Evolutionary conservation across 2,797 vertebrate species (phyloP).

Genomic region (Catharus ustulatus): DNA sequence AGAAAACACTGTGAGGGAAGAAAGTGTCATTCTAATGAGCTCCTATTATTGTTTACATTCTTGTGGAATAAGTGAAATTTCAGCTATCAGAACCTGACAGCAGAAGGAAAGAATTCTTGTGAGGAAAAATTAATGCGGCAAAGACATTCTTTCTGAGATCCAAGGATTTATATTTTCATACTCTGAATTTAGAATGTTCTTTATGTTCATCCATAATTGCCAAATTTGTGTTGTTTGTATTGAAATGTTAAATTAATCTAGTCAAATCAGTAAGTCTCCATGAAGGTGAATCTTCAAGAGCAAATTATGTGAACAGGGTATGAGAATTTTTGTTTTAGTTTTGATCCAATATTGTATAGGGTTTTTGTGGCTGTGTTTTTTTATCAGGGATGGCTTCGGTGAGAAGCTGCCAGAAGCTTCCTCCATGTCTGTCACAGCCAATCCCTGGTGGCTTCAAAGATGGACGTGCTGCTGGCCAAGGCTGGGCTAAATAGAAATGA

Average conservation of each 20-base stretch:
- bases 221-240: neutral
- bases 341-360: neutral
- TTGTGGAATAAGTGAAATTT: constrained; percentile 1
- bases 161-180: neutral
- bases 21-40: constrained; percentile 49
- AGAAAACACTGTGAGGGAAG: neutral
- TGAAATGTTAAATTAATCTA: neutral
- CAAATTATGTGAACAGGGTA: neutral
- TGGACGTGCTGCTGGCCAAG: fast-evolving
- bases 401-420: neutral
- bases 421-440: neutral
- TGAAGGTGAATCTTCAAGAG: neutral
- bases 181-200: neutral
- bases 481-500: neutral
- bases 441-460: too few relatives aligned
- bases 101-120: constrained; percentile 8
- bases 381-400: neutral
- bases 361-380: neutral
- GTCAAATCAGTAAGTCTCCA: neutral
- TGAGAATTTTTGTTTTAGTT: neutral
- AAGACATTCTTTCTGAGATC: neutral
- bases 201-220: neutral
- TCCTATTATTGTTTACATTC: constrained; percentile 51
- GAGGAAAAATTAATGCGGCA: neutral
- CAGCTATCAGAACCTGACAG: neutral